phyloP scores from a whole-genome alignment of 1,140 invertebrate genomes.

The Drosophila seguyi region DNA sequence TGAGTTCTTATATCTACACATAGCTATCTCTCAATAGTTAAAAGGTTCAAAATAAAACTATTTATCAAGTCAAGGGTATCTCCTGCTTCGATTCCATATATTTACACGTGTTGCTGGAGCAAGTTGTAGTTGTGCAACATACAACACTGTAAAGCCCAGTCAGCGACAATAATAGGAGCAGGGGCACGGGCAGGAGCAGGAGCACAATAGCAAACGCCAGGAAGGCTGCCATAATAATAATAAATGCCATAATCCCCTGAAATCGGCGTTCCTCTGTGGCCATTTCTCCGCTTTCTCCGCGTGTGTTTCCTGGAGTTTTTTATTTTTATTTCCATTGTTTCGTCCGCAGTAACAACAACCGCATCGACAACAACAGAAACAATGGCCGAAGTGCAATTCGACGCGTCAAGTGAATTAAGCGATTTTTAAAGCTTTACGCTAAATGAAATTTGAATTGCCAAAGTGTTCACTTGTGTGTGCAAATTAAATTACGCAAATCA shows the following conservation, averaged over 20 bases:
- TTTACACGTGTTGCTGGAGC: conserved; percentile 1
- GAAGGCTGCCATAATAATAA: conserved; percentile 74
- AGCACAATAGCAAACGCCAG: conserved; percentile 43
- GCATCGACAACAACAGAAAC: conserved; percentile 34
- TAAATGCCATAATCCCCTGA: conserved; percentile 77
- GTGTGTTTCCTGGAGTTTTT: conserved; percentile 60
- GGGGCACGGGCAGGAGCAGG: background rate
- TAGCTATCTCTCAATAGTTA: too few relatives aligned
- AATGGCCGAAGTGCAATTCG: conserved; percentile 53
- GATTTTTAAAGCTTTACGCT: conserved; percentile 83
- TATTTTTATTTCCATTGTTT: conserved; percentile 82
- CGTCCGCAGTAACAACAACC: conserved; percentile 59
- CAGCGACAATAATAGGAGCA: conserved; percentile 32
- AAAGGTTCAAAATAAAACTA: too few relatives aligned
- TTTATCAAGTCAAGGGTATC: conserved; percentile 2
- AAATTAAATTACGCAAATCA: conserved; percentile 82
- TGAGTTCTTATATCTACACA: too few relatives aligned
- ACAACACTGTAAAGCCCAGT: conserved; percentile 50
- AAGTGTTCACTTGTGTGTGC: conserved; percentile 76
- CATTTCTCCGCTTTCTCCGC: conserved; percentile 13
- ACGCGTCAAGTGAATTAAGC: conserved; percentile 80
- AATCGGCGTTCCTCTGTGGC: conserved; percentile 54
- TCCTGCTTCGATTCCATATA: background rate
- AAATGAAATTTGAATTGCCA: conserved; percentile 81
- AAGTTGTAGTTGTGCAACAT: conserved; percentile 26